Evolutionary conservation across 2,888 invertebrate species (phyloP), one percentile per base, ranked within the genome.

Genomic region (Heliconius sara): DNA sequence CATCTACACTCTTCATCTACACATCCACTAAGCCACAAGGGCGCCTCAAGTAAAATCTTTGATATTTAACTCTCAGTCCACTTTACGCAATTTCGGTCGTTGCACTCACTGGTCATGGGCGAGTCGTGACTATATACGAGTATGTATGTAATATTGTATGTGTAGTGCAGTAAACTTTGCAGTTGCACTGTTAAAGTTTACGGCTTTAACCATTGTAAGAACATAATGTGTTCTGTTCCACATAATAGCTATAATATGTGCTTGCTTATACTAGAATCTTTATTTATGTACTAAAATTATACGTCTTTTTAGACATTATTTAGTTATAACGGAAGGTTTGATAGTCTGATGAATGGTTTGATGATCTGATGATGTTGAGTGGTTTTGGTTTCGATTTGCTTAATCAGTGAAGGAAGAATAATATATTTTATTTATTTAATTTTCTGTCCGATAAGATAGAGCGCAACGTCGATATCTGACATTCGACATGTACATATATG

Each of bases 51-150:
- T 25, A 19, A 52, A 52, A 63, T 19, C 19, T 77, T 65, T 65
- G 57, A 73, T 60, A 63, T 75, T 60, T 47, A 63, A 19, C 22
- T 72, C 9, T 72, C 9, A 22, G 65, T 10, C n/a, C 5, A 25
- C 13, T 57, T 72, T 73, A 52, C 52, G 39, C 47, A 70, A 71
- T 80, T 34, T 77, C 43, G 57, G 71, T 57, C 74, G 65, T 27
- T 77, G 52, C 60, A 73, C 67, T 67, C 43, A 70, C 68, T n/a
- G 22, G 63, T 27, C 57, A 57, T 57, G 57, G 47, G n/a, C 75
- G 47, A 22, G 52, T 74, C 52, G 57, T 78, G 27, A 75, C 52
- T 77, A 77, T 39, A 39, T 39, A 34, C 34, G 34, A 34, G 34
- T 34, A 74, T 43, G 25, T n/a, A 70, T 65, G 12, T 30, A 52